A percentile compares a stretch with the other conserved stretches of the same genome.
These are phyloP conservation scores for Apodemia duryi DNA, from an alignment of 2,888 invertebrate genomes.

Conservation along the genomic window DNA sequence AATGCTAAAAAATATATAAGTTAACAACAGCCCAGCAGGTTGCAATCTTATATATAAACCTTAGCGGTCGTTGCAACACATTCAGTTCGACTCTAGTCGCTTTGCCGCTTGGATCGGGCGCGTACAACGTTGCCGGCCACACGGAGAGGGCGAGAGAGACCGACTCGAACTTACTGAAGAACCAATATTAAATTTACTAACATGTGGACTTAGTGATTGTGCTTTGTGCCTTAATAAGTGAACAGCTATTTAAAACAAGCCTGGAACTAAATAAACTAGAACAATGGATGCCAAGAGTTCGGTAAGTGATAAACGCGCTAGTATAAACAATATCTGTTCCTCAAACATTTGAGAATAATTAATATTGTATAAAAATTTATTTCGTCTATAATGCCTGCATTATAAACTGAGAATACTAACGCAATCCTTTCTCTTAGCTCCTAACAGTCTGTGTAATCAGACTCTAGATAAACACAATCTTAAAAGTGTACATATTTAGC, in stretches of 20 bases:
- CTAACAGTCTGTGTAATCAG: background rate
- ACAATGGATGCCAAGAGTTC: conserved; percentile 72
- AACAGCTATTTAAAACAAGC: conserved; percentile 41
- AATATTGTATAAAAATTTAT: no score
- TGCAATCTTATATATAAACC: conserved; percentile 34
- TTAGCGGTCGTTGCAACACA: conserved; percentile 72
- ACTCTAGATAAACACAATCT: background rate
- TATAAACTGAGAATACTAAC: background rate
- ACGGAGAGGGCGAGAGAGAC: conserved; percentile 79
- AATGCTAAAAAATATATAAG: no score
- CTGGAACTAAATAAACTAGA: conserved; percentile 46
- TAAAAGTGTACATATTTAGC: background rate
- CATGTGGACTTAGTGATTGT: conserved; percentile 75
- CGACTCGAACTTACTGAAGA: conserved; percentile 39
- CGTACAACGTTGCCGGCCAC: conserved; percentile 63
- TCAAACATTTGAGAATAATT: no score
- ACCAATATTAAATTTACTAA: conserved; percentile 40
- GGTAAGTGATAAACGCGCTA: conserved; percentile 48
- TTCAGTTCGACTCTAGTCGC: conserved; percentile 80
- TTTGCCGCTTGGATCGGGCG: conserved; percentile 78
- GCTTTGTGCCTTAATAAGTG: conserved; percentile 68
- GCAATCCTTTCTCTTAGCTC: background rate
- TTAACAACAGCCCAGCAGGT: no score
- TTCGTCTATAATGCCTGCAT: background rate
- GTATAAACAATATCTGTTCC: background rate